Evolutionary conservation across 2,797 vertebrate genomes (phyloP), one percentile per base, ranked within the genome.

Genomic region (Melanotaenia boesemani): DNA sequence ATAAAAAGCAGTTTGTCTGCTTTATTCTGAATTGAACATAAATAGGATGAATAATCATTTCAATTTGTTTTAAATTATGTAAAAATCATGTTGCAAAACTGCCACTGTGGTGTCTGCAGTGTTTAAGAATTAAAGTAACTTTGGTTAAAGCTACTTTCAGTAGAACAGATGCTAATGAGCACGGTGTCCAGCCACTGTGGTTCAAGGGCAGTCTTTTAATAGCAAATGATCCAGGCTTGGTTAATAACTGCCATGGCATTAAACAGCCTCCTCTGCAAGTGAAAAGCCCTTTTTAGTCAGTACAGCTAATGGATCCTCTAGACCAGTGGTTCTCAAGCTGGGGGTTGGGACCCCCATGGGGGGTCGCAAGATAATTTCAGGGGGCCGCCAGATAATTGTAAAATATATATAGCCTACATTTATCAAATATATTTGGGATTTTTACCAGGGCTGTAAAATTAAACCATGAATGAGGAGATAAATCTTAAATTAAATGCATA

Each of bases 141-240:
- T 74, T 81, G 82, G 78, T 75, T 70, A 75, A 74, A 80, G 70
- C 74, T 55, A 68, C 58, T 46, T 68, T 50, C 77, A 82, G 71
- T 56, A 64, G 71, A 75, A 69, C 58, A 70, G 34, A 60, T 52
- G 50, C 24, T 73, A 72, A 74, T 79, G 61, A 72, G 80, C 63
- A 74, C 55, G 54, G 30, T 37, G 55, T 44, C 50, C 24, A 61
- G 37, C 79, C 46, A 55, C 60, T 77, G 24, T 63, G 56, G 75
- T 85, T 78, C 77, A 78, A 82, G 72, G 12, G 70, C 65, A 79
- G n/a, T 28, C 65, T 80, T 82, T 84, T 54, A 77, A 77, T 63
- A 73, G 71, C 54, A 58, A 82, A 78, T 63, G 55, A 70, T 76
- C 60, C 63, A 44, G 67, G 20, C 48, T 46, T n/a, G 74, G 74